Evolutionary conservation across 2,797 vertebrate genomes (phyloP).

Genomic region (Poeciliopsis presidionis): DNA sequence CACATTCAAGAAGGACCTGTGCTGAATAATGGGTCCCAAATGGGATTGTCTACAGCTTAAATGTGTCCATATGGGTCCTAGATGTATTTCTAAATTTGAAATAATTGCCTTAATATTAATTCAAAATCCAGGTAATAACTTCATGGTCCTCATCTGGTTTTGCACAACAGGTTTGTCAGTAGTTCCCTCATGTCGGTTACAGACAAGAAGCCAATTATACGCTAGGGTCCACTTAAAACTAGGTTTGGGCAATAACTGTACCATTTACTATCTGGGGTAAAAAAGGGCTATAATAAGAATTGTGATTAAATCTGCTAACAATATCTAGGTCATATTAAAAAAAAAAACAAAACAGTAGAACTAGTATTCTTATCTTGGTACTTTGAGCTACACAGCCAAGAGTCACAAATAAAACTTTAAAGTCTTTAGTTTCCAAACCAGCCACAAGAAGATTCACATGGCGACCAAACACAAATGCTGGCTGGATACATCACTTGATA

Average conservation of each 20-base stretch:
- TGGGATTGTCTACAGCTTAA: background rate
- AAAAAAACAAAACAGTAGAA: background rate
- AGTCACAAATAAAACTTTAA: background rate
- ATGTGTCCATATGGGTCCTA: background rate
- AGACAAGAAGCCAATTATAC: background rate
- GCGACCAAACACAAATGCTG: background rate
- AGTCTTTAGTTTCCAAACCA: background rate
- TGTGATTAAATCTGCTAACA: background rate
- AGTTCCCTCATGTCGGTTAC: background rate
- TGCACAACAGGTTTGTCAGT: background rate
- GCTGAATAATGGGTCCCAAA: background rate
- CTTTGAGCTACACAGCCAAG: background rate
- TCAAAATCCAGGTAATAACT: background rate
- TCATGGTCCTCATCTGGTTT: background rate
- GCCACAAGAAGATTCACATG: background rate
- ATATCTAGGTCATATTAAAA: background rate
- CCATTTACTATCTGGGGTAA: background rate
- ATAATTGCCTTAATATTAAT: background rate
- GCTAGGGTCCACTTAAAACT: background rate
- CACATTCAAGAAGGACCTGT: background rate
- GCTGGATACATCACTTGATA: background rate
- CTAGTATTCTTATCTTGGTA: background rate
- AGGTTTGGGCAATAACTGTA: background rate
- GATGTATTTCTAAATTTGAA: background rate
- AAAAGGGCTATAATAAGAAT: background rate